Base-by-base conservation (phyloP, 2,797 vertebrate species). In the Gobionotothen gibberifrons region DNA sequence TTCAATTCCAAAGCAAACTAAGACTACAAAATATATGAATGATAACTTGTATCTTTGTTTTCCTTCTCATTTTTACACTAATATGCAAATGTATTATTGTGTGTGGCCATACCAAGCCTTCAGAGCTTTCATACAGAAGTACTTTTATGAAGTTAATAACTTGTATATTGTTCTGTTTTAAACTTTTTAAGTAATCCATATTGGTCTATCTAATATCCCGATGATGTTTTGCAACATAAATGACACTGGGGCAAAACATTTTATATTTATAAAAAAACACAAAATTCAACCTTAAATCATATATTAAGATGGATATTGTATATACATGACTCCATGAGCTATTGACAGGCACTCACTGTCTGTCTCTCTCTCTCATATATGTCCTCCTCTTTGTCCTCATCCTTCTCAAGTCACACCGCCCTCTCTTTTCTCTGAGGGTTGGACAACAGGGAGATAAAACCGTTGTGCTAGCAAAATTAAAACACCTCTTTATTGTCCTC, bases 401-500 rank as follows among this genome's bases (percentile, higher is more conserved):
- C 16, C 57, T 56, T 48, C 43, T 22, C 21, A 17, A 46, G 29
- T 80, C 22, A 63, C 26, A 51, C 60, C 22, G 59, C 68, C 43
- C 42, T 56, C 57, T 40, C 15, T 60, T 62, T 16, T 67, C 63
- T 83, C 60, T 69, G 64, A 61, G 69, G 56, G 53, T 13, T 16
- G 29, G 40, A 66, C 65, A 47, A 49, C 1, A 1, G 80, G 58
- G 74, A 72, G 59, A 69, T 56, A 36, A 44, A 85, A 66, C 62
- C 44, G 79, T 79, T 83, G 73, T 42, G 65, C 85, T 85, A 74
- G 86, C 78, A 79, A 92, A 94, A 92, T 91, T 85, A 89, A 92
- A 94, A 73, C 68, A 82, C 70, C 79, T 83, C 85, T 90, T 93
- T 83, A 89, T 91, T 82, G 87, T 90, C 83, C 72, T 70, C 83